Conservation (phyloP, 2,113 vertebrate genomes). For the Tragelaphus imberbis region DNA sequence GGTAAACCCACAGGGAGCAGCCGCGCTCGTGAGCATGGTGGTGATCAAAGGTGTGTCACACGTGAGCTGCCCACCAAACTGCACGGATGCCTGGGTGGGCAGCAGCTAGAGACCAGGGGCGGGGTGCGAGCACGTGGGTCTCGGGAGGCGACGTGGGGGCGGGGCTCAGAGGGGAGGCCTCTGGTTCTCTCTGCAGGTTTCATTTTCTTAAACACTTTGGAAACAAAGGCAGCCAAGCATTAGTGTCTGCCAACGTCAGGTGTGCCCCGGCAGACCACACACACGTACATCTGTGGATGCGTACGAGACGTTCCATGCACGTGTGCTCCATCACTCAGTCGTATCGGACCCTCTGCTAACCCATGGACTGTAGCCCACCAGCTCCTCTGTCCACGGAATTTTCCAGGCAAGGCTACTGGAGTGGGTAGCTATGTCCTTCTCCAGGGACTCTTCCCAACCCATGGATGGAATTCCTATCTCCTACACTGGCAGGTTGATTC, state of each 20-base stretch:
- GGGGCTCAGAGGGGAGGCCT: fast-evolving
- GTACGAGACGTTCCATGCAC: fast-evolving
- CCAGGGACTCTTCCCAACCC: background rate
- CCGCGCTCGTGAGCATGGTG: fast-evolving
- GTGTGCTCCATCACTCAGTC: background rate
- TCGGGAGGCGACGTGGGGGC: fast-evolving
- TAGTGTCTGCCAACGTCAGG: background rate
- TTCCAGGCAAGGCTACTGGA: background rate
- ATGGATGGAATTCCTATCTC: background rate
- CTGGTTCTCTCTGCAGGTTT: background rate
- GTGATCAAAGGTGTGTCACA: background rate
- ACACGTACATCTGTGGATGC: fast-evolving
- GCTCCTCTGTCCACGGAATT: background rate
- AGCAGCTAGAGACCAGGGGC: fast-evolving
- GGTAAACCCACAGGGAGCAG: background rate
- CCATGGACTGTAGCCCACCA: background rate
- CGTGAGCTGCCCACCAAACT: fast-evolving
- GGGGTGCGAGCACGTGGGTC: fast-evolving
- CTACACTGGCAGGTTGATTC: background rate
- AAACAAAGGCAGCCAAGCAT: background rate
- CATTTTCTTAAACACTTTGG: background rate
- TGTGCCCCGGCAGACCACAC: background rate
- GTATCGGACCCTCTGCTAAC: background rate
- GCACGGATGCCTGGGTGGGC: fast-evolving
- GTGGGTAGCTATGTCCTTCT: background rate